Percentiles rank a stretch among this genome's conserved stretches.
These are phyloP conservation scores for Hirundichthys speculiger DNA, from an alignment of 2,113 vertebrate species.

Conservation along the genomic window DNA sequence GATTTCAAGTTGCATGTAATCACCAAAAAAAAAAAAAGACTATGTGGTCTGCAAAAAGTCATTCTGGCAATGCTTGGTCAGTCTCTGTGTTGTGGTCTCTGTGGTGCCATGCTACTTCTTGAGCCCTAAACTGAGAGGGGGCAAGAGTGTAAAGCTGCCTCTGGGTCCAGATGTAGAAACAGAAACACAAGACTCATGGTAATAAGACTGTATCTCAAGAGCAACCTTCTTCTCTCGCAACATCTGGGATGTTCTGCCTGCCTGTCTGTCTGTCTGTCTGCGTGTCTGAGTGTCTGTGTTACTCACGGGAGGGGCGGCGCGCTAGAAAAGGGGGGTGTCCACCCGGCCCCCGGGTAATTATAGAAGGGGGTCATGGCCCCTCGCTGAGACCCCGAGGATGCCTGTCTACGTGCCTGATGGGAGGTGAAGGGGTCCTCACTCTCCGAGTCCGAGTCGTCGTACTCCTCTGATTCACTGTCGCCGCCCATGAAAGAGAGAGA, in stretches of 20 bases:
- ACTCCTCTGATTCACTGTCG: constrained; percentile 86
- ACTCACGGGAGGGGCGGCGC: constrained; percentile 87
- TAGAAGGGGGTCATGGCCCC: constrained; percentile 83
- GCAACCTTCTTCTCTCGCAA: constrained; percentile 25
- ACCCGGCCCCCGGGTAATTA: constrained; percentile 85
- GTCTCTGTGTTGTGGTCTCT: constrained; percentile 18
- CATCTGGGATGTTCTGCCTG: constrained; percentile 53
- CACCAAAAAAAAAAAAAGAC: constrained; percentile 15
- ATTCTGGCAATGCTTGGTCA: background rate
- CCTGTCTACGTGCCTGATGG: constrained; percentile 92
- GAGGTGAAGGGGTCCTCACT: constrained; percentile 94
- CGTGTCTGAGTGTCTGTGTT: constrained; percentile 81
- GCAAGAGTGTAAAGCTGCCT: constrained; percentile 21
- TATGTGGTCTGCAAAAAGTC: constrained; percentile 40
- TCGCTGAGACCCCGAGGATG: constrained; percentile 82
- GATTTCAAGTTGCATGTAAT: constrained; percentile 1
- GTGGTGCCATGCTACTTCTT: constrained; percentile 16
- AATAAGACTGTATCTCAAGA: constrained; percentile 21
- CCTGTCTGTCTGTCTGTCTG: constrained; percentile 80
- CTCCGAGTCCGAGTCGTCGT: constrained; percentile 88
- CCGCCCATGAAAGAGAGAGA: constrained; percentile 52
- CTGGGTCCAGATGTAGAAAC: constrained; percentile 33
- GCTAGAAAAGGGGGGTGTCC: constrained; percentile 83
- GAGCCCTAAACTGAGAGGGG: constrained; percentile 22
- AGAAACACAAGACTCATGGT: constrained; percentile 20